These are phyloP conservation scores for Ficedula albicollis DNA, from an alignment of 2,797 vertebrate species.

Conservation along the genomic window DNA sequence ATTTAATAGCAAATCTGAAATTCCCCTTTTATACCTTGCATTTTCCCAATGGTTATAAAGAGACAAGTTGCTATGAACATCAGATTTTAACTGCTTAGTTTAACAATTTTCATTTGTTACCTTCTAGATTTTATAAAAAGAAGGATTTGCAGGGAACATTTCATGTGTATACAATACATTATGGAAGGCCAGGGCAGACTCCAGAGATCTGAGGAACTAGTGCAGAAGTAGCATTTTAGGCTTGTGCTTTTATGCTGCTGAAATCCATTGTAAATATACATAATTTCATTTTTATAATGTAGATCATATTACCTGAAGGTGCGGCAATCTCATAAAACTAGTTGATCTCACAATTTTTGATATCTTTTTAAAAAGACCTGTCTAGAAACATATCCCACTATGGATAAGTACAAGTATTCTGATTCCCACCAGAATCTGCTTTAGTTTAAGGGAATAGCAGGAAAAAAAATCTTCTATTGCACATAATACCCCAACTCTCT, in stretches of 20 bases:
- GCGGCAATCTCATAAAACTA: not conserved
- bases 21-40: not conserved
- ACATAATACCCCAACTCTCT: not conserved
- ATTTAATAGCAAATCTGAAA: not conserved
- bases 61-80: not conserved
- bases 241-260: not conserved
- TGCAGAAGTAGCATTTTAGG: not conserved
- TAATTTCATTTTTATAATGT: not conserved
- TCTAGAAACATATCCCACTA: not conserved
- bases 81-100: not conserved
- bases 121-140: not conserved
- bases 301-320: not conserved
- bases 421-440: not conserved
- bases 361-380: not conserved
- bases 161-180: not conserved
- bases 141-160: not conserved
- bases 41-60: not conserved
- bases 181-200: not conserved
- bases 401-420: not conserved
- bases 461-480: not conserved
- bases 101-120: not conserved
- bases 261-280: not conserved
- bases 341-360: not conserved
- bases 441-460: not conserved
- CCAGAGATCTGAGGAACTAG: not conserved